phyloP scores from a whole-genome alignment of 2,113 vertebrate species.

The Asarcornis scutulata region DNA sequence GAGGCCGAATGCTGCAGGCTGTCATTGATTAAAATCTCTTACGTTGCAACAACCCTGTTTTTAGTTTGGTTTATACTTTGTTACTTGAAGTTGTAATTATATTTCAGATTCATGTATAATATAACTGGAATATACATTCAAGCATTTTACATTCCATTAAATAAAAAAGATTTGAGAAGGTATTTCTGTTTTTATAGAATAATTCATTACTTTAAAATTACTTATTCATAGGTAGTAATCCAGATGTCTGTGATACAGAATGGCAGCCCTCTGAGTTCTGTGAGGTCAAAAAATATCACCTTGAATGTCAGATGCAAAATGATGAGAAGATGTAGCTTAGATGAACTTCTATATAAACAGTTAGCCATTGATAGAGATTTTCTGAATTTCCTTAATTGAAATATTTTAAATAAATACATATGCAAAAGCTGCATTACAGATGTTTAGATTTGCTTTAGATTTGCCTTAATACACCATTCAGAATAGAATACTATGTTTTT shows the following conservation, averaged over 20 bases:
- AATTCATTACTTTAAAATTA: neutral
- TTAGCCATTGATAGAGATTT: neutral
- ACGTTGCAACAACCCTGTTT: neutral
- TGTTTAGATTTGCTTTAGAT: neutral
- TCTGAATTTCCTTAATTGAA: neutral
- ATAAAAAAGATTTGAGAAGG: neutral
- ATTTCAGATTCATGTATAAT: neutral
- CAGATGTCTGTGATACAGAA: neutral
- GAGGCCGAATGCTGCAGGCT: neutral
- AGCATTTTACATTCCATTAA: neutral
- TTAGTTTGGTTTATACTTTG: neutral
- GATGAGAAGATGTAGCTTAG: neutral
- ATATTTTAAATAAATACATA: neutral
- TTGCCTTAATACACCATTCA: neutral
- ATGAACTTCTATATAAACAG: neutral
- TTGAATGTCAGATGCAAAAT: neutral
- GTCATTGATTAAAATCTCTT: neutral
- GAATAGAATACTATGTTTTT: neutral
- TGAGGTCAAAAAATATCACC: neutral
- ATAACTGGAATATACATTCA: neutral
- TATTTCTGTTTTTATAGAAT: neutral
- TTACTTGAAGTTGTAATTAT: neutral
- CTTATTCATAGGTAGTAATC: neutral
- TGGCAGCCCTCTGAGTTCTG: neutral
- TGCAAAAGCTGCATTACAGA: neutral